Percentiles rank a stretch among this genome's conserved stretches.
phyloP scores from a whole-genome alignment of 2,113 vertebrate species.

The Bujurquina vittata region DNA sequence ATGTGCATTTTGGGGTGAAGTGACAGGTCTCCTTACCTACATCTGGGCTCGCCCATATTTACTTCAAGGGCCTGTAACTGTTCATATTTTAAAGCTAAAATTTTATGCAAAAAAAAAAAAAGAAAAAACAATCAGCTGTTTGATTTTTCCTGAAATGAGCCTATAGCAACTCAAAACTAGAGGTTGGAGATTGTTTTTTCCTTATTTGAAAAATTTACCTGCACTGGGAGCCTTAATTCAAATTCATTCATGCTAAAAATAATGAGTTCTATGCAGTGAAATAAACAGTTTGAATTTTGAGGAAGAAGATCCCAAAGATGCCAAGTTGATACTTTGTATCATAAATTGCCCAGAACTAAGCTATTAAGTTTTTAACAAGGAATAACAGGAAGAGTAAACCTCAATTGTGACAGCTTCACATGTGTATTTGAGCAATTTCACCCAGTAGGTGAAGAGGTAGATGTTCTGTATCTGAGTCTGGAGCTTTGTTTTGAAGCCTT shows the following conservation, averaged over 20 bases:
- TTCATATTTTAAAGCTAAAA: neutral
- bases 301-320: neutral
- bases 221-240: neutral
- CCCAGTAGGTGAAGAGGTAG: neutral
- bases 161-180: too few relatives aligned
- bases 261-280: neutral
- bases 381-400: neutral
- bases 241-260: neutral
- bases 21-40: neutral
- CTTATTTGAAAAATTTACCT: neutral
- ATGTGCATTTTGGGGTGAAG: neutral
- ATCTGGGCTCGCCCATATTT: neutral
- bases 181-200: too few relatives aligned
- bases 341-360: neutral
- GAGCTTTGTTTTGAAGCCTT: neutral
- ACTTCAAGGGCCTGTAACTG: neutral
- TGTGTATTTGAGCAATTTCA: neutral
- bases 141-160: too few relatives aligned
- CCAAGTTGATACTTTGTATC: neutral
- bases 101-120: neutral
- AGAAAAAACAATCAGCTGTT: too few relatives aligned
- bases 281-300: neutral
- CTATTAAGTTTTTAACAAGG: neutral
- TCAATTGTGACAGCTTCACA: neutral
- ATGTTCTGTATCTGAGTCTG: neutral